These are phyloP conservation scores for Felis catus DNA, from an alignment of 2,113 vertebrate species.

Conservation along the genomic window F.catus_Fca126_mat1.0 CM031428.1:28643501-28644000, in stretches of 20 bases:
- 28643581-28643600: neutral
- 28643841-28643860: neutral
- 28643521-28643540: neutral
- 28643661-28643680: neutral
- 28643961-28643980: neutral
- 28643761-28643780: neutral
- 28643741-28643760: neutral
- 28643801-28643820: neutral
- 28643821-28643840: neutral
- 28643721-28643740: conserved; percentile 1
- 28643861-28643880: neutral
- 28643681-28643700: neutral
- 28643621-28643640: neutral
- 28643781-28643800: neutral
- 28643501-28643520: neutral
- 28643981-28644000: neutral
- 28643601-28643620: neutral
- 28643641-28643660: neutral
- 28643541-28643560: neutral
- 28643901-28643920: neutral
- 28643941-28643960: neutral
- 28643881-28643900: neutral
- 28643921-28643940: neutral
- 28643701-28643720: neutral
- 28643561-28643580: neutral